phyloP scores from a whole-genome alignment of 2,797 vertebrate species.

The Steatocranus sp. region DNA sequence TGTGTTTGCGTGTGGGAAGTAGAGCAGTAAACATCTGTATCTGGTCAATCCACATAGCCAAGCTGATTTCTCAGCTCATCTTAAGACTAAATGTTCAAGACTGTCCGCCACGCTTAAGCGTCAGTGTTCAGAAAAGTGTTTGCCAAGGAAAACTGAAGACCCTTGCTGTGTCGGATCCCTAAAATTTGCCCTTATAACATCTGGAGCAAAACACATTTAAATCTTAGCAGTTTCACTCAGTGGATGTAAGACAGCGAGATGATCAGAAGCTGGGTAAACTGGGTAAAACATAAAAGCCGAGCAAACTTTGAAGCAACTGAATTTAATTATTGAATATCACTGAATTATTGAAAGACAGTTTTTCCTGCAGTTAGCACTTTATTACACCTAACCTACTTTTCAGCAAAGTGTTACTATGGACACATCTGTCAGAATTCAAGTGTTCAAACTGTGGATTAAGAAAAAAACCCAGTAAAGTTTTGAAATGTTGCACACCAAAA shows the following conservation, averaged over 20 bases:
- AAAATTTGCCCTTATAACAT: background rate
- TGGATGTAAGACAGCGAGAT: background rate
- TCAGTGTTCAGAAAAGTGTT: background rate
- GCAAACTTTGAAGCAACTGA: constrained; percentile 20
- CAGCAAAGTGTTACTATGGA: background rate
- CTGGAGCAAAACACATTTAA: background rate
- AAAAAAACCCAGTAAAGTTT: constrained; percentile 17
- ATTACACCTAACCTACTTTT: background rate
- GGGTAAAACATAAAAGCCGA: background rate
- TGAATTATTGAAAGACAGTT: background rate
- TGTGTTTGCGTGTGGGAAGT: background rate
- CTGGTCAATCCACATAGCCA: constrained; percentile 14
- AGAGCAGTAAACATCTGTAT: constrained; percentile 69
- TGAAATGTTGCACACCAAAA: background rate
- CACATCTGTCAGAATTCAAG: background rate
- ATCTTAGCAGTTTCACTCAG: background rate
- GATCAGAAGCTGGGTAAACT: background rate
- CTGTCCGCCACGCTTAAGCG: background rate
- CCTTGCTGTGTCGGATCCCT: background rate
- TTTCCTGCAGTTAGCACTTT: background rate
- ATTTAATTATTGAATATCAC: constrained; percentile 10
- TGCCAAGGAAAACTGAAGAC: background rate
- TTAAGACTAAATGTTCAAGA: background rate
- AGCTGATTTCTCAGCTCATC: background rate
- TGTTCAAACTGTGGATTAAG: background rate